Evolutionary conservation across 2,888 invertebrate species (phyloP), one percentile per base, ranked within the genome.

Genomic region (Chaitophorus viminalis): DNA sequence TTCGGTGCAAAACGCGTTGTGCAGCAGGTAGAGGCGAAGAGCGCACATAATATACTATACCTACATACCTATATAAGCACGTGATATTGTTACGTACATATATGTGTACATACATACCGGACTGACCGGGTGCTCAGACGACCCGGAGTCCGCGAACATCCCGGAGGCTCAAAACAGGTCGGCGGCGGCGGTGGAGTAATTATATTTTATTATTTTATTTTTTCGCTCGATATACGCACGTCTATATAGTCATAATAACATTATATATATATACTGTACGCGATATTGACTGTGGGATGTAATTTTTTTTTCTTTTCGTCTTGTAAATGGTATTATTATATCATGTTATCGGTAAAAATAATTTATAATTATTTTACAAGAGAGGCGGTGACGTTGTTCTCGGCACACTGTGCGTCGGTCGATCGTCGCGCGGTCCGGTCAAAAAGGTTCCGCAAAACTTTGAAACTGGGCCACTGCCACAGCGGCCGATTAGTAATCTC

Each of bases 171-270:
- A 31, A 65, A 85, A 85, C 84, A 65, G 46, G 84, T 76, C 76
- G 76, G 46, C 74, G 29, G 68, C 72, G 33, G 74, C 31, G 21
- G 74, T 25, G 21, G 54, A 65, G 65, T 83, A 83, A 83, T 83
- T 75, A 83, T 83, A 39, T 83, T 83, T 83, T 83, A 83, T 75
- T 82, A 82, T 75, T 36, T 83, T 83, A 75, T 83, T 82, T 82
- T 83, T 74, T 29, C 75, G 54, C 54, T 17, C 74, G 75, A 60
- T 83, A 75, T 18, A 60, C 74, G 46, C 46, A 46, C n/a, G n/a
- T n/a, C n/a, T n/a, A n/a, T n/a, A n/a, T n/a, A n/a, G n/a, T n/a
- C n/a, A n/a, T n/a, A n/a, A n/a, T n/a, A n/a, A n/a, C n/a, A n/a
- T n/a, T n/a, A n/a, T n/a, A n/a, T n/a, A n/a, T n/a, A n/a, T n/a